A percentile compares a stretch with the other conserved stretches of the same genome.
phyloP scores from a whole-genome alignment of 2,113 vertebrate genomes.

The Taxidea taxus region DNA sequence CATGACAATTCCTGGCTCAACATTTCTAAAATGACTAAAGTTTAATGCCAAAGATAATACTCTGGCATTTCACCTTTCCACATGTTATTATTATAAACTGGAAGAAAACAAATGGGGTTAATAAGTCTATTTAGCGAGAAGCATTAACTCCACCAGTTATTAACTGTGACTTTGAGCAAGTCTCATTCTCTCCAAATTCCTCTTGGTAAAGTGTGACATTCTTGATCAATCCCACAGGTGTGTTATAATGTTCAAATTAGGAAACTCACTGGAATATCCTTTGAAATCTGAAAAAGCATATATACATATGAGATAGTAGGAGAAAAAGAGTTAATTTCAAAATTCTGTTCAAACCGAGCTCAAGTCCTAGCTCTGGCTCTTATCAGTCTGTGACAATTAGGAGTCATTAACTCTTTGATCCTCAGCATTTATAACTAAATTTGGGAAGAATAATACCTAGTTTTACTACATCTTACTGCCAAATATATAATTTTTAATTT shows the following conservation, averaged over 20 bases:
- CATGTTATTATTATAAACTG: not conserved
- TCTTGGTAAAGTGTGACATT: not conserved
- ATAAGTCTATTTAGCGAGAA: not conserved
- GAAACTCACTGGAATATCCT: not conserved
- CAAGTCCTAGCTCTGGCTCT: not conserved
- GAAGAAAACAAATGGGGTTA: not conserved
- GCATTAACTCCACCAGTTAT: not conserved
- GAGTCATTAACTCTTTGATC: not conserved
- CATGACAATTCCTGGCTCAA: not conserved
- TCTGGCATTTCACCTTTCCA: not conserved
- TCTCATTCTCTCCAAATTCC: not conserved
- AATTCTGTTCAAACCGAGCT: not conserved
- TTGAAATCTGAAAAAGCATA: not conserved
- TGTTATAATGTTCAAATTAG: not conserved
- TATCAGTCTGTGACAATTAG: not conserved
- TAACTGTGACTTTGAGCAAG: not conserved
- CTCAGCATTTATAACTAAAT: not conserved
- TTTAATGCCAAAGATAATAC: not conserved
- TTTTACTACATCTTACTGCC: not conserved
- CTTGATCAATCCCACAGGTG: not conserved
- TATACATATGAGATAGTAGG: not conserved
- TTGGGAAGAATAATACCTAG: not conserved
- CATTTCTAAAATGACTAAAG: not conserved
- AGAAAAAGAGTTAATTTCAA: not conserved
- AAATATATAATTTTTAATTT: not conserved